Evolutionary conservation across 23 tunicate genomes (phyloP).

Genomic region (Corella eumyota): DNA sequence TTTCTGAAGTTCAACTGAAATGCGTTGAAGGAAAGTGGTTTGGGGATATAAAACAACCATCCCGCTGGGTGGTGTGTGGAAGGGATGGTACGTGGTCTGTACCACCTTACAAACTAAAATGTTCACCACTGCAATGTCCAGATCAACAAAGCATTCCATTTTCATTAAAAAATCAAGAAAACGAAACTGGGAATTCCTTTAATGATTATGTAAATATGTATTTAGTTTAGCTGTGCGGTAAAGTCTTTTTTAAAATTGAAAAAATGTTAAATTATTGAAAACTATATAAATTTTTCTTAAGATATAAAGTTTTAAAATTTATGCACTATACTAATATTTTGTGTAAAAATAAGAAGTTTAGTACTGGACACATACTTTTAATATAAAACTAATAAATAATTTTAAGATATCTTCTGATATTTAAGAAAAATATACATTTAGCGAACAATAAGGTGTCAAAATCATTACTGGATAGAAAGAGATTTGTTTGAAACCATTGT

Average conservation of each 20-base stretch:
- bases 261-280: too few species aligned
- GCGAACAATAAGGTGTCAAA: slow-evolving; percentile 24
- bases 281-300: too few species aligned
- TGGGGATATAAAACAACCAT: slow-evolving; percentile 5
- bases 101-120: slow-evolving; percentile 13
- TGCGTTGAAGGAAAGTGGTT: slow-evolving; percentile 63
- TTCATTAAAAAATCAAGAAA: slow-evolving; percentile 10
- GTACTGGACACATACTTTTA: too few species aligned
- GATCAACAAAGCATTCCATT: slow-evolving; percentile 5
- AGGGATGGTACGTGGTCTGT: slow-evolving; percentile 42
- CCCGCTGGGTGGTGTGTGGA: slow-evolving; percentile 31
- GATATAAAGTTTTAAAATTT: too few species aligned
- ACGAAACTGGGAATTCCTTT: slow-evolving; percentile 1
- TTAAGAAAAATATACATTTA: too few species aligned
- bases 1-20: slow-evolving; percentile 29
- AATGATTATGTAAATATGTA: slow-evolving; percentile 27
- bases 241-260: too few species aligned
- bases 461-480: slow-evolving; percentile 30
- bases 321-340: too few species aligned
- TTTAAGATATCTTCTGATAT: too few species aligned
- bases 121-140: slow-evolving; percentile 27
- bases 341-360: too few species aligned
- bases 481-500: background rate
- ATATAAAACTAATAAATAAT: too few species aligned
- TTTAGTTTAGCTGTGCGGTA: too few species aligned